Conservation (phyloP, 2,888 invertebrate genomes). For the Willowsia nigromaculata region DNA sequence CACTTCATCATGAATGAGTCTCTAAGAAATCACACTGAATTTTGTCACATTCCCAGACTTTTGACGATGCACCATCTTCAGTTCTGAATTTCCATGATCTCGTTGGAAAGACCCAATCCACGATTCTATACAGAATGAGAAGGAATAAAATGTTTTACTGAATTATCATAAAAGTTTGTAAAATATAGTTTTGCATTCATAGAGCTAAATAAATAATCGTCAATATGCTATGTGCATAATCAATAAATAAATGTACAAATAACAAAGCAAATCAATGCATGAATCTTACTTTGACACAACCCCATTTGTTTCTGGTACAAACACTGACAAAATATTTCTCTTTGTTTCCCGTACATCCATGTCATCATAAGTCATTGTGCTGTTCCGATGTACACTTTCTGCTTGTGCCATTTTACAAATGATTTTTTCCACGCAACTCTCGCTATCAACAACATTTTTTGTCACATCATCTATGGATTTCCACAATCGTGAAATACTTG, state of each 20-base stretch:
- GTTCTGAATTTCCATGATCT: not conserved
- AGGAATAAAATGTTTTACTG: too few species aligned
- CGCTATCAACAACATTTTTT: not conserved
- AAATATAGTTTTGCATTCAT: too few species aligned
- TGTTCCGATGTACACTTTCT: not conserved
- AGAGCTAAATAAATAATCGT: too few species aligned
- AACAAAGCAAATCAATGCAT: too few species aligned
- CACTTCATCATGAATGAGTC: too few species aligned
- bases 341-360: not conserved
- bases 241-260: too few species aligned
- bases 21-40: not conserved
- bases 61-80: not conserved
- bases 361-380: not conserved
- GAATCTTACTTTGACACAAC: too few species aligned
- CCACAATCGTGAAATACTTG: slow-evolving; percentile 35
- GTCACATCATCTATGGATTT: slow-evolving; percentile 39
- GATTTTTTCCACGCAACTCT: slow-evolving; percentile 59
- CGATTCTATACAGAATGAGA: not conserved
- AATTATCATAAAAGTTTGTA: too few species aligned
- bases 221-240: too few species aligned
- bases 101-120: not conserved
- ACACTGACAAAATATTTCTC: not conserved
- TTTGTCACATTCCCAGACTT: slow-evolving; percentile 24
- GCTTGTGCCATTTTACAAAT: slow-evolving; percentile 42
- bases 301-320: too few species aligned